These are phyloP conservation scores for Spialia ferax DNA, from an alignment of 2,888 invertebrate species.

Conservation along the genomic window DNA sequence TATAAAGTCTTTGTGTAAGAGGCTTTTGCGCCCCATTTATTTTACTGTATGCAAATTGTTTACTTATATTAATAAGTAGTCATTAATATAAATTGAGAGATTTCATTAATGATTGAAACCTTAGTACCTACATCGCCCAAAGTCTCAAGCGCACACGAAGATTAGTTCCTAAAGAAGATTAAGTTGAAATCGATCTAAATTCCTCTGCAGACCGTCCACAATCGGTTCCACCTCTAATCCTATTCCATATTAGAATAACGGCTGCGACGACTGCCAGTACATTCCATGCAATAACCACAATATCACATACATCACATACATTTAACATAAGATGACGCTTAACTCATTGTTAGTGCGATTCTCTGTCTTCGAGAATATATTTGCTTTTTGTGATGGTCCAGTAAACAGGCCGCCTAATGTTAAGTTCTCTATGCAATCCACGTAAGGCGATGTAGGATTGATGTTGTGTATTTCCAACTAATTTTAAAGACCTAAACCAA, in stretches of 20 bases:
- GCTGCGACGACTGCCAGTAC: constrained; percentile 65
- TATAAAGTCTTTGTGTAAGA: too few species aligned
- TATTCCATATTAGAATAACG: constrained; percentile 82
- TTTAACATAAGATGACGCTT: constrained; percentile 34
- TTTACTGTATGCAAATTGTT: too few species aligned
- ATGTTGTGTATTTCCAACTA: too few species aligned
- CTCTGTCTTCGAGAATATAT: constrained; percentile 1
- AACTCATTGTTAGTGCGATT: constrained; percentile 25
- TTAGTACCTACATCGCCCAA: too few species aligned
- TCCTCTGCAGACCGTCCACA: constrained; percentile 65
- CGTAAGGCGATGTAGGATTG: neutral
- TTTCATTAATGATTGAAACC: too few species aligned
- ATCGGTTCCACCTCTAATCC: constrained; percentile 78
- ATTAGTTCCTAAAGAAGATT: too few species aligned
- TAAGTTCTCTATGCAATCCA: neutral
- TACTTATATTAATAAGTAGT: too few species aligned
- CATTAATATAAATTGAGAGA: too few species aligned
- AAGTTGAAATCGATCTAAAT: constrained; percentile 53
- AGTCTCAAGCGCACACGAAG: too few species aligned
- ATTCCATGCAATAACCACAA: constrained; percentile 56
- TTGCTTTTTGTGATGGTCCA: neutral
- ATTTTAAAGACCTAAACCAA: too few species aligned
- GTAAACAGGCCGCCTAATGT: neutral
- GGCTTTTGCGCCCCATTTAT: too few species aligned
- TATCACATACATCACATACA: constrained; percentile 35